phyloP scores from a whole-genome alignment of 2,113 vertebrate genomes.

The Tamias sibiricus region DNA sequence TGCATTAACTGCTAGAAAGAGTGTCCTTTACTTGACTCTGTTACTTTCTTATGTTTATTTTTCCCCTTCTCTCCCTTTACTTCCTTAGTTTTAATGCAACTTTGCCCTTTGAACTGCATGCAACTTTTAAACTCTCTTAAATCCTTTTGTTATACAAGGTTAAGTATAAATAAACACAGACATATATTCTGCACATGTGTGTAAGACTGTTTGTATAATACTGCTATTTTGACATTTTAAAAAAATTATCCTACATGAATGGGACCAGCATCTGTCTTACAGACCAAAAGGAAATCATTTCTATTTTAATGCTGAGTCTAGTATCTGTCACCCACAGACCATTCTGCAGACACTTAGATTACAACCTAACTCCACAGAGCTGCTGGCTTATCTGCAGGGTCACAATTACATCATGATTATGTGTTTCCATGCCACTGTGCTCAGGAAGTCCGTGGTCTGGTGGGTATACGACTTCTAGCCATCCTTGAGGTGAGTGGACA shows the following conservation, averaged over 20 bases:
- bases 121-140: slow-evolving; percentile 44
- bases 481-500: not conserved
- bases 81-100: slow-evolving; percentile 19
- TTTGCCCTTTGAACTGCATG: not conserved
- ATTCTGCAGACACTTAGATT: slow-evolving; percentile 2
- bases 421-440: not conserved
- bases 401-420: not conserved
- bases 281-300: not conserved
- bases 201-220: slow-evolving; percentile 21
- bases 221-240: not conserved
- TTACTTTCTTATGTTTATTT: not conserved
- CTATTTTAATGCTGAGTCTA: not conserved
- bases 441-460: not conserved
- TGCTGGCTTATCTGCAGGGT: not conserved
- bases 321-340: not conserved
- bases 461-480: not conserved
- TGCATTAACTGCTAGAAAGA: not conserved
- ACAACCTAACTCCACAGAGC: not conserved
- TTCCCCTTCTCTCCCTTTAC: not conserved
- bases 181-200: not conserved
- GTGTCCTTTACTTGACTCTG: not conserved
- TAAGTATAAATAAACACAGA: slow-evolving; percentile 45
- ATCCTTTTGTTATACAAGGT: not conserved
- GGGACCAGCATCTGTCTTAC: not conserved
- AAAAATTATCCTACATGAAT: slow-evolving; percentile 39